These are phyloP conservation scores for Acrossocheilus fasciatus DNA, from an alignment of 2,797 vertebrate genomes.

Conservation along the genomic window DNA sequence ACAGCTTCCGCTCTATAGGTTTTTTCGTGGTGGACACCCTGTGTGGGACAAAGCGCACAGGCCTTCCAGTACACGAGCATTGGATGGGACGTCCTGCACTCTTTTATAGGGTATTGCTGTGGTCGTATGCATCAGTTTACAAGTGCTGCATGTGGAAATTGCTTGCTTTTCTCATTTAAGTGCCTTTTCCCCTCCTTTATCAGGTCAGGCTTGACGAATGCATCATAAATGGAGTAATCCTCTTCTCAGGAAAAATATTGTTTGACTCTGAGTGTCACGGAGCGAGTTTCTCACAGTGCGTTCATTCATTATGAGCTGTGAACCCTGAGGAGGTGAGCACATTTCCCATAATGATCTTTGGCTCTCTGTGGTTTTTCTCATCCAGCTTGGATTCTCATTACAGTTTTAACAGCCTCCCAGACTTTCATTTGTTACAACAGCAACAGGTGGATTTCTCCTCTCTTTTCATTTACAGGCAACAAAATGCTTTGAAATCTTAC, in stretches of 20 bases:
- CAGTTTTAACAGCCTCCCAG: constrained; percentile 43
- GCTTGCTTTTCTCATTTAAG: not conserved
- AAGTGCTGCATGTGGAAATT: not conserved
- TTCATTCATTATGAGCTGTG: constrained; percentile 44
- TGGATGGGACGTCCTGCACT: not conserved
- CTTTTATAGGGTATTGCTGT: not conserved
- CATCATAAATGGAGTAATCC: constrained; percentile 30
- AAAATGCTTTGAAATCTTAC: constrained; percentile 41
- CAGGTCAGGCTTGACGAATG: constrained; percentile 25
- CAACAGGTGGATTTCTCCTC: constrained; percentile 47
- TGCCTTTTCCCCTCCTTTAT: not conserved
- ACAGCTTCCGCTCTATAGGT: constrained; percentile 57
- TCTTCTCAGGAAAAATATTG: constrained; percentile 18
- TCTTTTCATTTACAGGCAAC: constrained; percentile 42
- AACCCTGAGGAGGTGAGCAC: constrained; percentile 42
- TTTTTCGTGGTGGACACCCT: constrained; percentile 11
- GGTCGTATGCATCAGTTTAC: not conserved
- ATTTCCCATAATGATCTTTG: constrained; percentile 52
- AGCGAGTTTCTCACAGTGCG: constrained; percentile 23
- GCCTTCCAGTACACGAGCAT: not conserved
- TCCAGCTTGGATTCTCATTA: constrained; percentile 52
- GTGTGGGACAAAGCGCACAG: constrained; percentile 23
- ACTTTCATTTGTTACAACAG: constrained; percentile 48
- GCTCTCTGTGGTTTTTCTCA: constrained; percentile 46
- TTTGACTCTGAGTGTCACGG: constrained; percentile 3